Evolutionary conservation across 2,797 vertebrate genomes (phyloP).

Genomic region (Sebastes miniatus): DNA sequence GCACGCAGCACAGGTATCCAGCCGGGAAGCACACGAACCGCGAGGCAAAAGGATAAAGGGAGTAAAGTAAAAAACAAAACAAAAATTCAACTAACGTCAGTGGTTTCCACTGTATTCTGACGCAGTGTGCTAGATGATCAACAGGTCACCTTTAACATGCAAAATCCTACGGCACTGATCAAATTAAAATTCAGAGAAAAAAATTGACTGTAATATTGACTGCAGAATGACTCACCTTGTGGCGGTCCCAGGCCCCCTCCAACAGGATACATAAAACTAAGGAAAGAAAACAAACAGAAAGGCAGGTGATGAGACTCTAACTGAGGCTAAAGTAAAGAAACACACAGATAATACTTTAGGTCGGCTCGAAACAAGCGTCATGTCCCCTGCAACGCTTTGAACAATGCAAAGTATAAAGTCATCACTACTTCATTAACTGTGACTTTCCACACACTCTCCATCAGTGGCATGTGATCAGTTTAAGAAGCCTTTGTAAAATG

Average conservation of each 20-base stretch:
- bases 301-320: slow-evolving; percentile 19
- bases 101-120: background rate
- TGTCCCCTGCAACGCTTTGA: background rate
- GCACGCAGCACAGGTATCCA: too few relatives aligned
- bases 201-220: background rate
- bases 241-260: slow-evolving; percentile 89
- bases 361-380: background rate
- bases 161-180: background rate
- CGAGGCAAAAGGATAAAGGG: too few relatives aligned
- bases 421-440: background rate
- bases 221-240: slow-evolving; percentile 86
- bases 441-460: background rate
- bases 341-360: background rate
- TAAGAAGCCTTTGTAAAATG: background rate
- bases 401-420: background rate
- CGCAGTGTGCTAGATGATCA: background rate
- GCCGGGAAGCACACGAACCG: too few relatives aligned
- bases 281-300: slow-evolving; percentile 31
- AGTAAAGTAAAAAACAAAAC: background rate
- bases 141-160: background rate
- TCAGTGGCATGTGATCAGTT: background rate
- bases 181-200: background rate
- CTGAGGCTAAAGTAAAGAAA: background rate
- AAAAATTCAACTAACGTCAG: background rate
- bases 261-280: slow-evolving; percentile 95